These are phyloP conservation scores for Seladonia tumulorum DNA, from an alignment of 2,888 invertebrate species.

Conservation along the genomic window DNA sequence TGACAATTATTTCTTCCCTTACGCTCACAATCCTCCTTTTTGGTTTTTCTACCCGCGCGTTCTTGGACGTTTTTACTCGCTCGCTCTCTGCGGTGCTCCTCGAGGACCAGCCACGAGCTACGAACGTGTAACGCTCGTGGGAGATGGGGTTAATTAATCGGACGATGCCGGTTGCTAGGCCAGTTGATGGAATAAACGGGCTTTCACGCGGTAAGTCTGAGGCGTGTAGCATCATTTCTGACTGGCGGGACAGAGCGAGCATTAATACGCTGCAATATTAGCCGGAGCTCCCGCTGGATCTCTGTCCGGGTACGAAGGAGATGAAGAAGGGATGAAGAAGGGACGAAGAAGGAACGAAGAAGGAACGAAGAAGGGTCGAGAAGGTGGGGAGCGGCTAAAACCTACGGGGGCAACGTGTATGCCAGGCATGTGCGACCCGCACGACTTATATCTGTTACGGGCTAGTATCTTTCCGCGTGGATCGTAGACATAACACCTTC, in stretches of 20 bases:
- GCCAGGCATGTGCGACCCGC: constrained; percentile 72
- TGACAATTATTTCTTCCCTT: not conserved
- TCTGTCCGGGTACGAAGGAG: constrained; percentile 32
- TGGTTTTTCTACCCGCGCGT: not conserved
- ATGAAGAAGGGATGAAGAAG: not conserved
- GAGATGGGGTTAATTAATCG: not conserved
- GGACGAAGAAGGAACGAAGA: constrained; percentile 16
- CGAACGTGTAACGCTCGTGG: not conserved
- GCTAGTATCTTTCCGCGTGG: constrained; percentile 55
- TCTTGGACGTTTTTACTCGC: not conserved
- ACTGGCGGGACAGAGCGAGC: constrained; percentile 43
- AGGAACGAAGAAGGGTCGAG: not conserved
- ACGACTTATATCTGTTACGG: constrained; percentile 78
- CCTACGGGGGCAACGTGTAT: constrained; percentile 58
- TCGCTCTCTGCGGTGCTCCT: not conserved
- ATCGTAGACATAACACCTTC: constrained; percentile 58
- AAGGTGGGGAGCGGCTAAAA: constrained; percentile 28
- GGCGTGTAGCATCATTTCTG: constrained; percentile 65
- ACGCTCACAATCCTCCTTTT: not conserved
- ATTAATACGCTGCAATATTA: constrained; percentile 80
- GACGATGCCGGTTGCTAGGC: not conserved
- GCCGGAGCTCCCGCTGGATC: constrained; percentile 68
- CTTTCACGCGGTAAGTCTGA: constrained; percentile 40
- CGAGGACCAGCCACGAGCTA: no score
- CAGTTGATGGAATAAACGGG: not conserved